These are phyloP conservation scores for Thaleichthys pacificus DNA, from an alignment of 2,797 vertebrate species.

Conservation along the genomic window DNA sequence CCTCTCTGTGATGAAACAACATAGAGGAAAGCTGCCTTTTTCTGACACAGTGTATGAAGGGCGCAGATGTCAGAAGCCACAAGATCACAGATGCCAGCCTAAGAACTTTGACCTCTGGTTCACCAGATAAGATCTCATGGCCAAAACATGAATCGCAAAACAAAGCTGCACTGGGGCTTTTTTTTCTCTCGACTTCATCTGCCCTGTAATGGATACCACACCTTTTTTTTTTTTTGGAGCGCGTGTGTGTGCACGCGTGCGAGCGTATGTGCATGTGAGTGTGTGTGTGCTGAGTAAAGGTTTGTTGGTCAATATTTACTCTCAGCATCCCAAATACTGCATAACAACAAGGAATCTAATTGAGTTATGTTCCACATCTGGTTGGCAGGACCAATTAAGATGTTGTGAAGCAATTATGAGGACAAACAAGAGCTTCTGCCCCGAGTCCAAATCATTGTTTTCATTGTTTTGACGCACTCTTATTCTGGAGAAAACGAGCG, in stretches of 20 bases:
- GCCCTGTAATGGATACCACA: no score
- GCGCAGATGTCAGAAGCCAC: neutral
- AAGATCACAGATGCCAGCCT: neutral
- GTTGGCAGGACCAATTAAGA: no score
- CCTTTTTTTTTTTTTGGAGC: neutral
- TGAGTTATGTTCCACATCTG: no score
- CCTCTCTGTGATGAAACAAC: no score
- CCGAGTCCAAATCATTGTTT: neutral
- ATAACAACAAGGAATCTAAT: no score
- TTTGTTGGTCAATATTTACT: neutral
- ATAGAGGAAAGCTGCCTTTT: no score
- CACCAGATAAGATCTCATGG: neutral
- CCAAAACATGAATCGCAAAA: neutral
- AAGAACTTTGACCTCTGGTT: slow-evolving; percentile 1
- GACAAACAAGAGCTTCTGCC: no score
- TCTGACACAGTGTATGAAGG: neutral
- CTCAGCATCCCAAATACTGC: neutral
- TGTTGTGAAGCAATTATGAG: no score
- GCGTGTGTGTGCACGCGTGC: neutral
- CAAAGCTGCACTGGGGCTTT: no score
- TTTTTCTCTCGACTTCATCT: no score
- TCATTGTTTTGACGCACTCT: neutral
- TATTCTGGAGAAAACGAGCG: neutral
- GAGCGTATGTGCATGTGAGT: neutral
- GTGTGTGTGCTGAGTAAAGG: neutral